A percentile compares a stretch with the other conserved stretches of the same genome.
phyloP scores from a whole-genome alignment of 2,888 invertebrate species.

The Drosophila dives region DNA sequence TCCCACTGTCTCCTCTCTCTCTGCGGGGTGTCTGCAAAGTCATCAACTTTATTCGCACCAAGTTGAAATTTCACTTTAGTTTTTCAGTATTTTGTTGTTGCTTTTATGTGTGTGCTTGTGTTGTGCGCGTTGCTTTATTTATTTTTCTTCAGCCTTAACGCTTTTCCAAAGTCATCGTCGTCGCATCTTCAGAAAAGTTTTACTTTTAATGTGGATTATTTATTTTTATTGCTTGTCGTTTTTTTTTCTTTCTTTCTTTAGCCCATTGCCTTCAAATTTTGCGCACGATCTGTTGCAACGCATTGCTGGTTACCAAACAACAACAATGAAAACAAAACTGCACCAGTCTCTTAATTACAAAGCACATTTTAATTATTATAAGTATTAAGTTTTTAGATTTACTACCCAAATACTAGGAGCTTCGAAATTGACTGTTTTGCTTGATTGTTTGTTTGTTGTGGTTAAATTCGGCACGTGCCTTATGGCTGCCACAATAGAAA shows the following conservation, averaged over 20 bases:
- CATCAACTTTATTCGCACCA: constrained; percentile 56
- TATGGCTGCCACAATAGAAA: background rate
- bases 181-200: constrained; percentile 67
- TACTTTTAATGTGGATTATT: constrained; percentile 70
- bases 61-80: constrained; percentile 74
- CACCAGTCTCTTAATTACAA: constrained; percentile 61
- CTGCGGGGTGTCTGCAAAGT: constrained; percentile 26
- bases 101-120: constrained; percentile 3
- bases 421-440: background rate
- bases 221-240: constrained; percentile 14
- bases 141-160: constrained; percentile 73
- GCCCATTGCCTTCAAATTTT: constrained; percentile 71
- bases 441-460: constrained; percentile 18
- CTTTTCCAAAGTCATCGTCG: constrained; percentile 75
- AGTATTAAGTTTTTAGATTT: constrained; percentile 54
- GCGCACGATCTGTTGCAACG: constrained; percentile 80
- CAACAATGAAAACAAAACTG: constrained; percentile 17
- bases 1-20: background rate
- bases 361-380: constrained; percentile 46
- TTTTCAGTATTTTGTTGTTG: constrained; percentile 56
- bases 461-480: constrained; percentile 48
- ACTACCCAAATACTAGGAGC: constrained; percentile 30
- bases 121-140: constrained; percentile 57
- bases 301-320: constrained; percentile 62
- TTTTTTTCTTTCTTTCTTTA: constrained; percentile 36